Base-by-base conservation (phyloP, 2,797 vertebrate genomes). In the Otolemur crassicaudatus region DNA sequence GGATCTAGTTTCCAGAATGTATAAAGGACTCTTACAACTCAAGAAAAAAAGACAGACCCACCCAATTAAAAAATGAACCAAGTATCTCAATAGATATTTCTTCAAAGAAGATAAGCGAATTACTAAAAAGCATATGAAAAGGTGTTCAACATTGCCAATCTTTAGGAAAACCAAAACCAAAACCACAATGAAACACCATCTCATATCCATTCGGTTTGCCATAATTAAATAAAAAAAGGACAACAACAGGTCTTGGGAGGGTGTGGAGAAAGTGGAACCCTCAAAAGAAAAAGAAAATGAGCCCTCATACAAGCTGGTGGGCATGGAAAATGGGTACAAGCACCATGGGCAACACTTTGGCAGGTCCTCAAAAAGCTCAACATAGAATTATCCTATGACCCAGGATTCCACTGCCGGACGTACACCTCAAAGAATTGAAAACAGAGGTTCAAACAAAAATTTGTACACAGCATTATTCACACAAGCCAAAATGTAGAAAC, bases 281-380 rank as follows among this genome's bases (percentile, higher is more conserved):
- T 31, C 63, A 22, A 40, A 40, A 40, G 5, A 40, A 40, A 40
- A 40, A 40, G 40, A 40, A 40, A 40, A 40, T 40, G 61, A 40
- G 40, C 7, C 10, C 7, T 31, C 63, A 22, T 2, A 67, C n/a
- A 11, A 31, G 17, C n/a, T 14, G 13, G 29, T n/a, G 20, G 34
- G 73, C 11, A 14, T 37, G n/a, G 1, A 34, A 76, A 23, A 40
- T 6, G 23, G 22, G 58, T 34, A 0, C 23, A 5, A 25, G 25
- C 2, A 0, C 61, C 6, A 2, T 0, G 2, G 63, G 31, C n/a
- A 58, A 58, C 2, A 22, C 5, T 7, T 2, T 17, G 61, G n/a
- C 11, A 8, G 27, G 19, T 58, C 75, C 29, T 53, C 63, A 65
- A 13, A 63, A 65, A 53, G 7, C 19, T 49, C 72, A 40, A 11